Base-by-base conservation (phyloP, 2,797 vertebrate genomes). In the Erithacus rubecula region DNA sequence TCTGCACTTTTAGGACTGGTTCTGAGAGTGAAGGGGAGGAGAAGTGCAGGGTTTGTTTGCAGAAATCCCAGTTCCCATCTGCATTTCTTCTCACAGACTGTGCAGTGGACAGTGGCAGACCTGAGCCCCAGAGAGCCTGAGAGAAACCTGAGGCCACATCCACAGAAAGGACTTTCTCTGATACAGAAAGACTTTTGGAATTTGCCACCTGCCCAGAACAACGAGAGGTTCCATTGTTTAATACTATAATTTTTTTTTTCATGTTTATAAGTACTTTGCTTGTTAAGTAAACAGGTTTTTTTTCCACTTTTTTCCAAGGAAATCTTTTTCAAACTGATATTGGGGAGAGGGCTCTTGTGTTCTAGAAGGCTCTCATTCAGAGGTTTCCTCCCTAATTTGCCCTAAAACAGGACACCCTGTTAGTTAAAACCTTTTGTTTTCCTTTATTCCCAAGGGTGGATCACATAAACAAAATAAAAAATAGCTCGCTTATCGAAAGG, bases 31-130 rank as follows among this genome's bases (percentile, higher is more conserved):
- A 24, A 39, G 44, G 3, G 16, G 14, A 24, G 17, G 26, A 49
- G 29, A 47, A 74, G 3, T 0, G 1, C 1, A 0, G 20, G 19
- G 15, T 37, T 37, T 37, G 27, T 59, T 37, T 39, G 10, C 21
- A 60, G 56, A 49, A 32, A 20, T 23, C 37, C 21, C 43, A 12
- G 10, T 47, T 18, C 21, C 19, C 43, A 27, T 10, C 71, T 0
- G 0, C 71, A 39, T 60, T 75, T 44, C 56, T 39, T 39, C 21
- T 37, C 49, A 6, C 1, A 1, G 34, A 22, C 8, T 22, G 11
- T 30, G 15, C 12, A 23, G 53, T 1, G 3, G 41, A 23, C 9
- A 37, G 55, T 2, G 5, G 55, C 1, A 1, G 21, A 74, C 6
- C 27, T 0, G 10, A 37, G 21, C 43, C 27, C 34, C 3, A 1